A percentile compares a stretch with the other conserved stretches of the same genome.
These are phyloP conservation scores for Panurus biarmicus DNA, from an alignment of 2,113 vertebrate genomes.

Conservation along the genomic window DNA sequence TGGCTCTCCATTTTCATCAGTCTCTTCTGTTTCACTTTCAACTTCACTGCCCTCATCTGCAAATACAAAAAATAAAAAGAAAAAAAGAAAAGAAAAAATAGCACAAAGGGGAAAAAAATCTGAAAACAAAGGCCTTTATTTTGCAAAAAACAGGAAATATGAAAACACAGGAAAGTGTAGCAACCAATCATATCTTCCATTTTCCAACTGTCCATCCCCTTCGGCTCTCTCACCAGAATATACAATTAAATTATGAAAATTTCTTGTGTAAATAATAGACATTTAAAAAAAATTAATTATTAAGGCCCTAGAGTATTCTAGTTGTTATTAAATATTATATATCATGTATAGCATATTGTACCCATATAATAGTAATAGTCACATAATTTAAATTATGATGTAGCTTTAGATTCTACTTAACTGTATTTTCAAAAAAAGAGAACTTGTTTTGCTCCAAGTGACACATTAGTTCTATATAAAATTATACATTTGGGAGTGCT, in stretches of 20 bases:
- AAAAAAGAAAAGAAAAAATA: slow-evolving; percentile 1
- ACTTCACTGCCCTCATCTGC: slow-evolving; percentile 80
- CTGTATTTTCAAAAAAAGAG: not conserved
- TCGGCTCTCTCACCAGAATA: not conserved
- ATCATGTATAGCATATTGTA: not conserved
- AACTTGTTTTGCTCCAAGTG: not conserved
- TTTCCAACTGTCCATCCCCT: not conserved
- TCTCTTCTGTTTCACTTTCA: slow-evolving; percentile 78
- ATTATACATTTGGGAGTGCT: not conserved
- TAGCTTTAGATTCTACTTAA: not conserved
- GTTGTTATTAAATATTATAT: not conserved
- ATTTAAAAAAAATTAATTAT: not conserved
- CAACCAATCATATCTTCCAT: not conserved
- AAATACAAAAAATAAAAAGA: not conserved
- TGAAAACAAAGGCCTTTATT: not conserved
- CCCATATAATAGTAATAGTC: not conserved
- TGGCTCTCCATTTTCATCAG: slow-evolving; percentile 76
- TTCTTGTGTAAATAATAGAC: not conserved
- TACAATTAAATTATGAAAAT: not conserved
- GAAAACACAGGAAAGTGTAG: not conserved
- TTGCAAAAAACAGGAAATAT: not conserved
- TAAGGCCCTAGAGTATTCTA: not conserved
- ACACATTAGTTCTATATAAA: not conserved
- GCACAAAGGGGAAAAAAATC: not conserved
- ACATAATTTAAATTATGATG: not conserved